Evolutionary conservation across 2,797 vertebrate species (phyloP), one percentile per base, ranked within the genome.

Genomic region (Stomatorhinus walkeri): DNA sequence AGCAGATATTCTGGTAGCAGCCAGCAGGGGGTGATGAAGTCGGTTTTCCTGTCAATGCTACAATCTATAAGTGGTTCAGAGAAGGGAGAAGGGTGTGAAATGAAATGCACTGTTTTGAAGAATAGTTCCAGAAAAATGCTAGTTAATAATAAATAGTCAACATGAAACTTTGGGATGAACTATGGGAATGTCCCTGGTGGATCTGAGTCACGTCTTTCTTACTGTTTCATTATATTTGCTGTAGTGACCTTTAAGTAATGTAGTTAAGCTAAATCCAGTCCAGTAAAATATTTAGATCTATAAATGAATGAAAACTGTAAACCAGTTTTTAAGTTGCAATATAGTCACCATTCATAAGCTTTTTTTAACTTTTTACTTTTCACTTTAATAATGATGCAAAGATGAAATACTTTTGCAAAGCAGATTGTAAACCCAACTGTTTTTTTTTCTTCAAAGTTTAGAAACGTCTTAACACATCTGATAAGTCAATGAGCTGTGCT

Each of bases 401-500:
- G 32, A 56, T 87, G 12, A 16, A 87, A 87, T 49, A 28, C 52
- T 28, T 87, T 87, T 59, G 51, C 48, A 52, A 87, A 56, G 32
- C 19, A 40, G 32, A 40, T 32, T 59, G 7, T 87, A 87, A 59
- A 87, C 52, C 28, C 32, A 85, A 28, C 22, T 85, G 81, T 52
- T 76, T 76, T 76, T 64, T 72, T 86, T 40, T 1, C 36, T 86
- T 36, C 14, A 56, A 87, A n/a, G 28, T 85, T 48, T 85, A 40
- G 32, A 87, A 59, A 61, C 28, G 28, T 28, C 56, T 46, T n/a
- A n/a, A 64, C 59, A 68, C n/a, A 64, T 87, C 40, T 28, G 87
- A 87, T 87, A 87, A 87, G 43, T 61, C 22, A 9, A 87, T 87
- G 52, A 56, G 52, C 85, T 40, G 12, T 87, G 56, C 28, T 87